Evolutionary conservation across 2,888 invertebrate species (phyloP).

Genomic region (Torymus texanus): DNA sequence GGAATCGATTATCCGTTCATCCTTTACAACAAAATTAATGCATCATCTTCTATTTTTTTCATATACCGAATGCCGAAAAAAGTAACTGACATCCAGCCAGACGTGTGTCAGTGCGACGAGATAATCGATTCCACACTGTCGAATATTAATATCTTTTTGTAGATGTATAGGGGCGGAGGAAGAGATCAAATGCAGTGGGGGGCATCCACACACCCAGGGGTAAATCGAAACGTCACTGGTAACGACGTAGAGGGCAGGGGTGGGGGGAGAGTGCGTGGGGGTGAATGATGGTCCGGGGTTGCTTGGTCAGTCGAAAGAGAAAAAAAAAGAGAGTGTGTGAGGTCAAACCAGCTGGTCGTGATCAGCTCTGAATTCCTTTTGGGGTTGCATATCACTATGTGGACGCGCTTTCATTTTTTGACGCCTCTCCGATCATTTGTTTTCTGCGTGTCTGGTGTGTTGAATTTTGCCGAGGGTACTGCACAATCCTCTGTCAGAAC

Average conservation of each 20-base stretch:
- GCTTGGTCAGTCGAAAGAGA: constrained; percentile 56
- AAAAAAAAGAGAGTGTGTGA: constrained; percentile 47
- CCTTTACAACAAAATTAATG: not conserved
- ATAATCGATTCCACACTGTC: constrained; percentile 41
- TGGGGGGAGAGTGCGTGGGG: constrained; percentile 23
- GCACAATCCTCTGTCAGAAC: too few species aligned
- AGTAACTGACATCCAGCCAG: too few species aligned
- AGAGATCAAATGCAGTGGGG: constrained; percentile 60
- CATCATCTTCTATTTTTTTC: not conserved
- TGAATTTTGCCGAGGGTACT: too few species aligned
- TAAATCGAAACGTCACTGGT: constrained; percentile 49
- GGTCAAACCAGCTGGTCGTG: constrained; percentile 66
- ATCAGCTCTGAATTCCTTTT: constrained; percentile 64
- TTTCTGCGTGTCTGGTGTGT: not conserved
- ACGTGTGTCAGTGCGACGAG: not conserved
- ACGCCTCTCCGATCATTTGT: constrained; percentile 1
- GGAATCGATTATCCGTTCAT: constrained; percentile 6
- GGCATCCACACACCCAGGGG: constrained; percentile 34
- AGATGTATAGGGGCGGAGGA: not conserved
- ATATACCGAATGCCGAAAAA: too few species aligned
- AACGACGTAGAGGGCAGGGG: constrained; percentile 52
- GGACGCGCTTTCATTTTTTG: constrained; percentile 47
- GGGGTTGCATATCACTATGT: constrained; percentile 37
- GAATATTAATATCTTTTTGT: constrained; percentile 24
- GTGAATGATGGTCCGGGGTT: constrained; percentile 47